phyloP scores from a whole-genome alignment of 2,797 vertebrate genomes.

The Arrhamphus sclerolepis region DNA sequence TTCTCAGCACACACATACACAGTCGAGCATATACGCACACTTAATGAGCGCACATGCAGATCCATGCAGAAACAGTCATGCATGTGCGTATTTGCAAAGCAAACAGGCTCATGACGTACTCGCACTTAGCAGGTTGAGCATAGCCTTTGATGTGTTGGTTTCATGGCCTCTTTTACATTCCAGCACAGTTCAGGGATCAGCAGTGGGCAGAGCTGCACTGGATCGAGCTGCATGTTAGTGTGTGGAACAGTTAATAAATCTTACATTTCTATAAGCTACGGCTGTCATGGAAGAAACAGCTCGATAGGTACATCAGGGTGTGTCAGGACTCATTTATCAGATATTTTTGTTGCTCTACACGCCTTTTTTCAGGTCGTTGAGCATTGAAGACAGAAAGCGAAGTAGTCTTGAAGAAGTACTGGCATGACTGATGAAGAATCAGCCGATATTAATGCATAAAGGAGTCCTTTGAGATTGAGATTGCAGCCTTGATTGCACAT shows the following conservation, averaged over 20 bases:
- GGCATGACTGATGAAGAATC: not conserved
- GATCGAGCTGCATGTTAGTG: conserved; percentile 4
- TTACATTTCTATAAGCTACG: not conserved
- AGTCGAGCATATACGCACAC: conserved; percentile 8
- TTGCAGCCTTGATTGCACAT: not conserved
- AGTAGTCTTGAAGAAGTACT: too few relatives aligned
- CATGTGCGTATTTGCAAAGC: conserved; percentile 11
- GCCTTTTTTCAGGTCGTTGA: not conserved
- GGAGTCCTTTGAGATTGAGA: not conserved
- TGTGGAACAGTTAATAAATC: not conserved
- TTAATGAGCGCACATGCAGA: conserved; percentile 13
- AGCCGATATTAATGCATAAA: not conserved
- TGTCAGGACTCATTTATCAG: not conserved
- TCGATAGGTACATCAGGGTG: not conserved
- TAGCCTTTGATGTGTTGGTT: conserved; percentile 41
- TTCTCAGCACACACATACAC: conserved; percentile 21
- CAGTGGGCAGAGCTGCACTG: not conserved
- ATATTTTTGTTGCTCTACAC: too few relatives aligned
- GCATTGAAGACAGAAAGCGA: not conserved
- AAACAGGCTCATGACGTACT: conserved; percentile 10
- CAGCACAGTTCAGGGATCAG: conserved; percentile 10
- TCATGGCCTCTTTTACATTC: conserved; percentile 27
- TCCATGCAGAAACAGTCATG: conserved; percentile 10
- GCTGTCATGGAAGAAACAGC: not conserved
- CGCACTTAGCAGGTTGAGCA: conserved; percentile 15